Conservation (phyloP, 2,888 invertebrate species). For the Copidosoma aretas region DNA sequence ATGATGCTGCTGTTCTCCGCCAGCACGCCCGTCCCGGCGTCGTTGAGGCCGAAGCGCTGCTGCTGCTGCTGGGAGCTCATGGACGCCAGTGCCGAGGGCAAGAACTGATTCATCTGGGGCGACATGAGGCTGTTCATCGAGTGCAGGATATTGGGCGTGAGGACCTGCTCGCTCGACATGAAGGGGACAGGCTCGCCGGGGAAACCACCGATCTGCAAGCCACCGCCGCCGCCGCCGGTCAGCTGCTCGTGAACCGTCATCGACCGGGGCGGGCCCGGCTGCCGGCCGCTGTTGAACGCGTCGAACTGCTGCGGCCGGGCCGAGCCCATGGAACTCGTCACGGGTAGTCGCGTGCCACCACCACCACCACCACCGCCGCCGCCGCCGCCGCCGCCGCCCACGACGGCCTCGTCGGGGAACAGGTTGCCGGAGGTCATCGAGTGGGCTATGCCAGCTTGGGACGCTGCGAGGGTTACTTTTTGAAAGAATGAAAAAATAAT, state of each 20-base stretch:
- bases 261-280: conserved; percentile 29
- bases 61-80: conserved; percentile 19
- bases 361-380: conserved; percentile 25
- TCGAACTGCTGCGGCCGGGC: conserved; percentile 35
- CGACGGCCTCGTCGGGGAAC: conserved; percentile 31
- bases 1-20: conserved; percentile 36
- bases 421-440: conserved; percentile 37
- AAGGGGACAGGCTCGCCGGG: conserved; percentile 31
- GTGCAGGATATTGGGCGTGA: conserved; percentile 34
- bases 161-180: conserved; percentile 31
- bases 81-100: conserved; percentile 30
- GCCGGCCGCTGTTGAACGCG: conserved; percentile 28
- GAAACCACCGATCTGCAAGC: conserved; percentile 29
- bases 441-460: conserved; percentile 34
- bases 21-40: conserved; percentile 28
- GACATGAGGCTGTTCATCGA: conserved; percentile 35
- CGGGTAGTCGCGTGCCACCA: conserved; percentile 37
- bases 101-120: conserved; percentile 29
- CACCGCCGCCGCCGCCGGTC: conserved; percentile 29
- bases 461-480: too few relatives aligned
- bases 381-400: conserved; percentile 28
- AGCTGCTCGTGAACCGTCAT: conserved; percentile 39
- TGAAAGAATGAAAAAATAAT: too few relatives aligned
- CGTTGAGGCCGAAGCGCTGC: conserved; percentile 28
- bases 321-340: conserved; percentile 38